Conservation (phyloP, 2,888 invertebrate species). For the Acrobasis consociella region DNA sequence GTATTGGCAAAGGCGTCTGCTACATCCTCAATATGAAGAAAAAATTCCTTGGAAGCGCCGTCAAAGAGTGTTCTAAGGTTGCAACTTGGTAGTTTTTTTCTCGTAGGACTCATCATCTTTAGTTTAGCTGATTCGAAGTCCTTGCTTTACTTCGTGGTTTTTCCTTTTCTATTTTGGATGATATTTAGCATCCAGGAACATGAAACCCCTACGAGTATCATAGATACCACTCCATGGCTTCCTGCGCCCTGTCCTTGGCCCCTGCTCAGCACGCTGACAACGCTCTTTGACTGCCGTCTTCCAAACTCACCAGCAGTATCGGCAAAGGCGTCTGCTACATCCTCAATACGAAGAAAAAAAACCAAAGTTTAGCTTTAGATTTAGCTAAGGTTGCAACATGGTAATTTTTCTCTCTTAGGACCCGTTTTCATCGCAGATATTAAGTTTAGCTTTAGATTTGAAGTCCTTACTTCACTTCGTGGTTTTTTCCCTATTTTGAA, state of each 20-base stretch:
- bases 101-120: too few relatives aligned
- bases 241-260: slow-evolving; percentile 47
- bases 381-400: slow-evolving; percentile 24
- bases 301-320: slow-evolving; percentile 44
- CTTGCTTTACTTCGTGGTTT: too few relatives aligned
- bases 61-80: slow-evolving; percentile 40
- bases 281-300: slow-evolving; percentile 51
- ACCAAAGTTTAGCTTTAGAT: too few relatives aligned
- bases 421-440: too few relatives aligned
- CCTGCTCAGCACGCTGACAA: slow-evolving; percentile 43
- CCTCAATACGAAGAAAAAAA: slow-evolving; percentile 52
- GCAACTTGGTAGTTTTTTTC: background rate
- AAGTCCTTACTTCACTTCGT: too few relatives aligned
- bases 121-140: too few relatives aligned
- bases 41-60: slow-evolving; percentile 42
- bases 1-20: slow-evolving; percentile 54
- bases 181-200: too few relatives aligned
- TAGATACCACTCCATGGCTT: slow-evolving; percentile 50
- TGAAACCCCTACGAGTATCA: too few relatives aligned
- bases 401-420: background rate
- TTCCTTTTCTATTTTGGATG: too few relatives aligned
- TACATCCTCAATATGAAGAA: slow-evolving; percentile 53
- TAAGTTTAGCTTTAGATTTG: too few relatives aligned
- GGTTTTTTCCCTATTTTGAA: too few relatives aligned
- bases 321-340: slow-evolving; percentile 54